Evolutionary conservation across 1,140 invertebrate genomes (phyloP), one percentile per base, ranked within the genome.

Genomic region (Drosophila leontia): DNA sequence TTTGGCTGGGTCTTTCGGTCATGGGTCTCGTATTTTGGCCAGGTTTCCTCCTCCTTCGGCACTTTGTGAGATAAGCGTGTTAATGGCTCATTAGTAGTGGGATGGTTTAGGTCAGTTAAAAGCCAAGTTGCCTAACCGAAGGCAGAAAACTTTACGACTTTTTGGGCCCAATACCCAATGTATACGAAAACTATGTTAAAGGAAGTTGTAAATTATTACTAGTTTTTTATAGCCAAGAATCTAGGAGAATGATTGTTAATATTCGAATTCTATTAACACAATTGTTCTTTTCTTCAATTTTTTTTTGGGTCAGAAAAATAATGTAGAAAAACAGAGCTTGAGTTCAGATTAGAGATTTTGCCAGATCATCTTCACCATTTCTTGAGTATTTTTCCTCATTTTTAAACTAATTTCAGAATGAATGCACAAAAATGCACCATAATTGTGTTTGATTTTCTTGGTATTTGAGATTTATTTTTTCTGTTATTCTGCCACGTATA

Each of bases 81-180:
- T 84, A 85, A 84, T 85, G 62, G 82, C 82, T 84, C 82, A 84
- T 84, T 84, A 84, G 72, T 56, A 32, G 70, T 56, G 57, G 58
- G 58, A 41, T 47, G 45, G 51, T 69, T 68, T 69, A 44, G 63
- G 67, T 68, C 63, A 57, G 19, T 60, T 71, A 35, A 41, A 45
- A 53, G 51, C 58, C 64, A 82, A 82, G 72, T 82, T 78, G 75
- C 63, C 62, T 59, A 63, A 48, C 78, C 61, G 50, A 80, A 69
- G 65, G 26, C 32, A 8, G 17, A 50, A 51, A 67, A 34, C 12
- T 75, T 41, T 50, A 60, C 47, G 70, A 75, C 55, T 55, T 56
- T 64, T 50, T 15, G 41, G 51, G 23, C 34, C 12, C 11, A 39
- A 35, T 42, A 58, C 11, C 3, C n/a, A 29, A 65, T 17, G 15